These are phyloP conservation scores for Cichladusa arquata DNA, from an alignment of 2,113 vertebrate genomes.

Conservation along the genomic window DNA sequence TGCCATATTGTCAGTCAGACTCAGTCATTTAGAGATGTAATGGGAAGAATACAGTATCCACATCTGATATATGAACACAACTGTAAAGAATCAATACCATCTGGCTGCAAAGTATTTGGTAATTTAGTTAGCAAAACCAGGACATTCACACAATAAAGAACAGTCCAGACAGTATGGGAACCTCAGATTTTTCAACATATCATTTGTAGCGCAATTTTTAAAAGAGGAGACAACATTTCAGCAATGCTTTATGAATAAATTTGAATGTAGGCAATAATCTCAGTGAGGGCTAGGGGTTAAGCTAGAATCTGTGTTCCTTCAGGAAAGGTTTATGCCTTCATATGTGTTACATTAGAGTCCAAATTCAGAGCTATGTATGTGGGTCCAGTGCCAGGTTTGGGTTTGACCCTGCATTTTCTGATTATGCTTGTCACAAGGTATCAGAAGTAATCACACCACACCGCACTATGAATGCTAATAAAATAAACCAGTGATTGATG, in stretches of 20 bases:
- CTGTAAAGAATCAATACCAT: slow-evolving; percentile 69
- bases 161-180: slow-evolving; percentile 16
- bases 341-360: background rate
- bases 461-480: slow-evolving; percentile 31
- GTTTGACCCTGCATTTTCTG: slow-evolving; percentile 29
- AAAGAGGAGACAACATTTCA: slow-evolving; percentile 49
- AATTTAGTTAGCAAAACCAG: slow-evolving; percentile 26
- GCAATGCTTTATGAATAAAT: slow-evolving; percentile 26
- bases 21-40: slow-evolving; percentile 62
- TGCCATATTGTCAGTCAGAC: slow-evolving; percentile 67
- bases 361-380: background rate
- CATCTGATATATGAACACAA: slow-evolving; percentile 67
- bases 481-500: slow-evolving; percentile 56
- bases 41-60: slow-evolving; percentile 69
- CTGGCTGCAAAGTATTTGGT: slow-evolving; percentile 42
- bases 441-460: slow-evolving; percentile 39
- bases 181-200: slow-evolving; percentile 44
- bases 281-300: background rate
- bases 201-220: slow-evolving; percentile 23
- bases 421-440: slow-evolving; percentile 31
- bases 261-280: background rate
- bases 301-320: slow-evolving; percentile 16
- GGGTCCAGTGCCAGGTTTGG: background rate
- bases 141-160: background rate
- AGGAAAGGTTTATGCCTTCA: slow-evolving; percentile 30